Conservation (phyloP, 2,888 invertebrate genomes). For the Drosophila colorata region DNA sequence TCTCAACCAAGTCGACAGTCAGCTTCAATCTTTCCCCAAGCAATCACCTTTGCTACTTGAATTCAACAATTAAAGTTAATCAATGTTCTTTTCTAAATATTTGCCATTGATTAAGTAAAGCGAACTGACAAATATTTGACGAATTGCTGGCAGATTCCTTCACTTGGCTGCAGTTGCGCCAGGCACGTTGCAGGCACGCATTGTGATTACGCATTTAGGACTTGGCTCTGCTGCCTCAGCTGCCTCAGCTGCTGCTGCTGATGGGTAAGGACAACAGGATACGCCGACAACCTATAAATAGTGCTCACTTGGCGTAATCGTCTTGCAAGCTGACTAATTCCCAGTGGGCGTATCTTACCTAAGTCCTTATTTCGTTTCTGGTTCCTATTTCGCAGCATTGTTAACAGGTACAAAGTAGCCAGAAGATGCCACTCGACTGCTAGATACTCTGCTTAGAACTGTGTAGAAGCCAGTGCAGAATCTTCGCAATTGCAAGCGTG, state of each 20-base stretch:
- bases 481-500: too few relatives aligned
- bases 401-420: not conserved
- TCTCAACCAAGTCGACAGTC: too few relatives aligned
- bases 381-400: not conserved
- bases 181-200: slow-evolving; percentile 37
- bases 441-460: not conserved
- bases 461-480: too few relatives aligned
- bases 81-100: not conserved
- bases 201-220: slow-evolving; percentile 24
- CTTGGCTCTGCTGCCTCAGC: not conserved
- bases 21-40: too few relatives aligned
- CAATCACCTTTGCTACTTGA: not conserved
- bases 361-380: slow-evolving; percentile 7
- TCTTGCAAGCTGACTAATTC: slow-evolving; percentile 25
- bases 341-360: slow-evolving; percentile 25
- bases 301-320: slow-evolving; percentile 18
- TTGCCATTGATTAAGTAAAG: too few relatives aligned
- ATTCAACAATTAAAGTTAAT: not conserved
- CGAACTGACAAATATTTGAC: too few relatives aligned
- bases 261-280: slow-evolving; percentile 15
- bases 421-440: not conserved
- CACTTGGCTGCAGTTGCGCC: slow-evolving; percentile 7
- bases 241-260: slow-evolving; percentile 9
- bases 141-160: slow-evolving; percentile 1
- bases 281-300: slow-evolving; percentile 21